phyloP scores from a whole-genome alignment of 2,113 vertebrate genomes.

The Nesogale talazaci region DNA sequence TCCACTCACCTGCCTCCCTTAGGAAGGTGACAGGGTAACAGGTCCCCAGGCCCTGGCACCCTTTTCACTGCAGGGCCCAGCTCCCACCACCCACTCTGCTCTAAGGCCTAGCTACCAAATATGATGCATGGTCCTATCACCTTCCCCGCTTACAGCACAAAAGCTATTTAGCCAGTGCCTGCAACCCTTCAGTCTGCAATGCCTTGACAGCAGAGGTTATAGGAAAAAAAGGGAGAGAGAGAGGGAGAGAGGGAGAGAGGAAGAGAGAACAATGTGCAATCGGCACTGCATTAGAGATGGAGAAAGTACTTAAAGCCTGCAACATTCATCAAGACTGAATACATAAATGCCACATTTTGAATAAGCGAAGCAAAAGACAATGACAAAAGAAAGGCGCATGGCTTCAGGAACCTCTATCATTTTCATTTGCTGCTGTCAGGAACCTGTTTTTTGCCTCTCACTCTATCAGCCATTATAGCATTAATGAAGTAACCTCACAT shows the following conservation, averaged over 20 bases:
- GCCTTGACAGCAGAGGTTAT: constrained; percentile 92
- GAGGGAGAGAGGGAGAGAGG: constrained; percentile 69
- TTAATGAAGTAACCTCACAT: constrained; percentile 99
- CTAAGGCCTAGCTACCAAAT: constrained; percentile 73
- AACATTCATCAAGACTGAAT: constrained; percentile 95
- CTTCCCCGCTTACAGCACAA: constrained; percentile 85
- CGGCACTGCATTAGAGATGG: constrained; percentile 91
- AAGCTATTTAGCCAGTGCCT: constrained; percentile 89
- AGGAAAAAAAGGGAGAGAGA: constrained; percentile 64
- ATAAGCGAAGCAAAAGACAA: constrained; percentile 95
- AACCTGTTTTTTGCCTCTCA: constrained; percentile 94
- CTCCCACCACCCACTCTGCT: constrained; percentile 73
- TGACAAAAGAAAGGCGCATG: constrained; percentile 92
- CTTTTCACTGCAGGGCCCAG: constrained; percentile 35
- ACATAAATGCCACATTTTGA: constrained; percentile 95
- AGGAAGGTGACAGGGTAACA: constrained; percentile 22
- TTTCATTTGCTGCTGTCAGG: constrained; percentile 94
- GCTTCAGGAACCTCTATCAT: constrained; percentile 92
- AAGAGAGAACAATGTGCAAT: constrained; percentile 92
- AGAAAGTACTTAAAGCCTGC: constrained; percentile 93
- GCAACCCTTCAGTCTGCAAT: constrained; percentile 87
- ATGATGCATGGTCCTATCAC: constrained; percentile 86
- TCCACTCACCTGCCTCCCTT: constrained; percentile 11
- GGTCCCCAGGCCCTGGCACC: not conserved
- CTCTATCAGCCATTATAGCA: constrained; percentile 96